Percentiles rank a stretch among this genome's conserved stretches.
These are phyloP conservation scores for Huso huso DNA, from an alignment of 2,797 vertebrate genomes.

Conservation along the genomic window DNA sequence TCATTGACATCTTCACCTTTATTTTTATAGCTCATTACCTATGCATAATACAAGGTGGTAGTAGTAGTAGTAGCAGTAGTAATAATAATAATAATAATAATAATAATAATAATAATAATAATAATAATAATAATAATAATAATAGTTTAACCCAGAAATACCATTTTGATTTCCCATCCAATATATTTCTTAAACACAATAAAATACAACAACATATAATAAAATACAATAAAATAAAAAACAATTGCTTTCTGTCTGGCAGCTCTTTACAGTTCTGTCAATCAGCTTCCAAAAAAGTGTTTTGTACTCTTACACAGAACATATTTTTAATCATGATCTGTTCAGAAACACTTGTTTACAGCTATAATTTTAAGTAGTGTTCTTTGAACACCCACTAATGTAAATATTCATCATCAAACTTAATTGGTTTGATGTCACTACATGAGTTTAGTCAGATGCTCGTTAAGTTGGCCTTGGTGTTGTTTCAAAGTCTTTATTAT, in stretches of 20 bases:
- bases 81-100: too few species aligned
- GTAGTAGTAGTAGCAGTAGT: too few species aligned
- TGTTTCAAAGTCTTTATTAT: slow-evolving; percentile 97
- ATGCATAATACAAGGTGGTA: too few species aligned
- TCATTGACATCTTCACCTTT: too few species aligned
- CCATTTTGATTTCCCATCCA: too few species aligned
- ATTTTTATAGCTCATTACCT: too few species aligned
- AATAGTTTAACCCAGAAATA: too few species aligned
- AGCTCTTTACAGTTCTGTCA: slow-evolving; percentile 21
- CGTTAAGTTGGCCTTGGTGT: slow-evolving; percentile 72
- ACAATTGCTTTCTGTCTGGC: background rate
- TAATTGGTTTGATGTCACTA: slow-evolving; percentile 86
- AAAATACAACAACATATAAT: too few species aligned
- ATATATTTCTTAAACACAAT: too few species aligned
- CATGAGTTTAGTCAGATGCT: slow-evolving; percentile 53
- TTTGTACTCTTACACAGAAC: slow-evolving; percentile 37
- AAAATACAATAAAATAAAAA: too few species aligned
- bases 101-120: too few species aligned
- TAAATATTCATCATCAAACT: slow-evolving; percentile 82
- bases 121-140: too few species aligned
- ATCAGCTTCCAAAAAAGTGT: slow-evolving; percentile 11
- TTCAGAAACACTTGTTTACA: slow-evolving; percentile 57
- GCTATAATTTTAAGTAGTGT: slow-evolving; percentile 65
- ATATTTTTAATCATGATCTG: slow-evolving; percentile 53
- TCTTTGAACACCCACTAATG: slow-evolving; percentile 64